phyloP scores from a whole-genome alignment of 2,888 invertebrate genomes.

The Tinea trinotella region DNA sequence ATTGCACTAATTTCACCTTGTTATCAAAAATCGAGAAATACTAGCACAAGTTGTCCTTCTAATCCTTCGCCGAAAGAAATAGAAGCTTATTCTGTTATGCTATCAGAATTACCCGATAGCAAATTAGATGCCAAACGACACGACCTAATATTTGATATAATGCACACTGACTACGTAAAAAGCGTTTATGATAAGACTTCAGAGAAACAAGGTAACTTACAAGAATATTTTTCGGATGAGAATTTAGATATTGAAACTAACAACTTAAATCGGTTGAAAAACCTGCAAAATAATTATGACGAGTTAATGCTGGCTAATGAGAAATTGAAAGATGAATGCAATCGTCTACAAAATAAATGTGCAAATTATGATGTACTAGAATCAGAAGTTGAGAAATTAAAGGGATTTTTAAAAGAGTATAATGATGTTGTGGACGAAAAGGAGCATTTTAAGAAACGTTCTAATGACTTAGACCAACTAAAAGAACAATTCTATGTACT shows the following conservation, averaged over 20 bases:
- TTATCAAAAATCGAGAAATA: conserved; percentile 27
- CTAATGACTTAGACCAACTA: conserved; percentile 46
- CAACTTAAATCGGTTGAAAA: conserved; percentile 49
- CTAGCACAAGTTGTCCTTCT: conserved; percentile 42
- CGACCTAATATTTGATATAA: conserved; percentile 58
- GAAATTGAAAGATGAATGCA: conserved; percentile 48
- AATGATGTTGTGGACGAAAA: conserved; percentile 55
- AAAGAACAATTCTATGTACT: conserved; percentile 53
- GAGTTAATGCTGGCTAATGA: conserved; percentile 53
- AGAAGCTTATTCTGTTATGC: conserved; percentile 40
- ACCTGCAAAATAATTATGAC: conserved; percentile 50
- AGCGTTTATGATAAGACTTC: conserved; percentile 44
- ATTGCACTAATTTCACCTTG: conserved; percentile 57
- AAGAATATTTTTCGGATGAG: conserved; percentile 31
- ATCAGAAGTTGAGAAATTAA: conserved; percentile 41
- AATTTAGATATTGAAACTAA: conserved; percentile 42
- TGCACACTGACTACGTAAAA: conserved; percentile 58
- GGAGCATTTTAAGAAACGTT: conserved; percentile 52
- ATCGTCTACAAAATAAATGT: conserved; percentile 38
- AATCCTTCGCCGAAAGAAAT: conserved; percentile 28
- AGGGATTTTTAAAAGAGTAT: conserved; percentile 46
- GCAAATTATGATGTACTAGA: conserved; percentile 46
- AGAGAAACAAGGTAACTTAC: conserved; percentile 29
- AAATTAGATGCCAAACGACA: conserved; percentile 46
- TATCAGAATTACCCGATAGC: conserved; percentile 32